Percentiles rank a stretch among this genome's conserved stretches.
Conservation (phyloP, 2,113 vertebrate species). For the Cavia aperea region DNA sequence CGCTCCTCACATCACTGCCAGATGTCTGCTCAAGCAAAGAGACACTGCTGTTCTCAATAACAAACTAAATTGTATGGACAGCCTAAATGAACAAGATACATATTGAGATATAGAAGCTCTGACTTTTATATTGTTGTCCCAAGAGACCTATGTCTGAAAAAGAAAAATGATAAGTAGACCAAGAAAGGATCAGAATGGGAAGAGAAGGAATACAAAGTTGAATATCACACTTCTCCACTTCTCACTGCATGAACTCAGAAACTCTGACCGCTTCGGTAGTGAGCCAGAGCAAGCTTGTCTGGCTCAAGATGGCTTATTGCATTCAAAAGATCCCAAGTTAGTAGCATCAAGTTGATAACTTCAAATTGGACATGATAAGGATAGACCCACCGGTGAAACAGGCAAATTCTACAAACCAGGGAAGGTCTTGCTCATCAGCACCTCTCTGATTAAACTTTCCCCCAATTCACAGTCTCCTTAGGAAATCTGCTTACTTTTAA, state of each 20-base stretch:
- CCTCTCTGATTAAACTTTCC: neutral
- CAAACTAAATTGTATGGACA: conserved; percentile 45
- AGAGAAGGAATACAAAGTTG: neutral
- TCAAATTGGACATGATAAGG: neutral
- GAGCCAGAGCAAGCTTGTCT: fast-evolving
- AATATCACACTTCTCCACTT: too few relatives aligned
- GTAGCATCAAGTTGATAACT: neutral
- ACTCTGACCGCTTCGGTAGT: neutral
- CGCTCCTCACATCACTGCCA: neutral
- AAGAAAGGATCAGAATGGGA: neutral
- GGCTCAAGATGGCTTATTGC: too few relatives aligned
- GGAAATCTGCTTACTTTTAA: neutral
- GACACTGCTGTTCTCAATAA: conserved; percentile 12
- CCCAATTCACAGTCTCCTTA: neutral
- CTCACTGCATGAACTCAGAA: neutral
- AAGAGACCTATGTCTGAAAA: conserved; percentile 9
- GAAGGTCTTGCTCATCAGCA: neutral
- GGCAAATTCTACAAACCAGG: neutral
- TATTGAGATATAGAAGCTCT: conserved; percentile 16
- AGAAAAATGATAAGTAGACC: neutral
- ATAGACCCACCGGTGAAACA: neutral
- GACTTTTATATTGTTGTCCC: conserved; percentile 17
- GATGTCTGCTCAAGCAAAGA: conserved; percentile 18
- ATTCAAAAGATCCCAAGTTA: neutral
- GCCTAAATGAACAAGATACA: conserved; percentile 51